phyloP scores from a whole-genome alignment of 1,140 invertebrate species.

The Drosophila kikkawai region DNA sequence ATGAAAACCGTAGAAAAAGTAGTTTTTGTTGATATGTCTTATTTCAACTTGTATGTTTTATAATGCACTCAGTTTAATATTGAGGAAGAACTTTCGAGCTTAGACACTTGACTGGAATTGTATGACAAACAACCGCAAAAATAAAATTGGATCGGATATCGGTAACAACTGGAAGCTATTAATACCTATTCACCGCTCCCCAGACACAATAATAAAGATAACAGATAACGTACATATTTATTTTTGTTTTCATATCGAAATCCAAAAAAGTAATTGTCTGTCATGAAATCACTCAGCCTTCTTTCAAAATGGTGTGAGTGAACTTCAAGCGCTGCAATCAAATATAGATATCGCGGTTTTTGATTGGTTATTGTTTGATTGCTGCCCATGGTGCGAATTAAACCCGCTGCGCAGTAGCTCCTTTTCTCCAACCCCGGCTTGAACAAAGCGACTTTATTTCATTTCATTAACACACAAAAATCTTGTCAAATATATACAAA shows the following conservation, averaged over 20 bases:
- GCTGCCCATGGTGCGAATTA: constrained; percentile 61
- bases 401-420: constrained; percentile 6
- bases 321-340: constrained; percentile 54
- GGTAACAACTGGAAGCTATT: constrained; percentile 39
- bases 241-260: constrained; percentile 31
- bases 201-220: constrained; percentile 31
- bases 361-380: constrained; percentile 66
- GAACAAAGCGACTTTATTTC: background rate
- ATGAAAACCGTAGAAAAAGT: background rate
- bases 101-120: constrained; percentile 9
- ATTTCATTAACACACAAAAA: background rate
- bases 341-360: constrained; percentile 70
- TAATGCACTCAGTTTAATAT: background rate
- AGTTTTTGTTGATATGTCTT: no score
- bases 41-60: no score
- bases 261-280: constrained; percentile 46
- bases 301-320: constrained; percentile 25
- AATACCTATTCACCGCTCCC: constrained; percentile 15
- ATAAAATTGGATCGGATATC: constrained; percentile 37
- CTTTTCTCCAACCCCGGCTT: background rate
- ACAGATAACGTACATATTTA: constrained; percentile 12
- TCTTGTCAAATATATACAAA: background rate
- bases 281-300: constrained; percentile 26
- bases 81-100: constrained; percentile 18
- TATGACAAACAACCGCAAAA: constrained; percentile 11